Base-by-base conservation (phyloP, 1,140 invertebrate species). In the Centruroides sculpturatus region DNA sequence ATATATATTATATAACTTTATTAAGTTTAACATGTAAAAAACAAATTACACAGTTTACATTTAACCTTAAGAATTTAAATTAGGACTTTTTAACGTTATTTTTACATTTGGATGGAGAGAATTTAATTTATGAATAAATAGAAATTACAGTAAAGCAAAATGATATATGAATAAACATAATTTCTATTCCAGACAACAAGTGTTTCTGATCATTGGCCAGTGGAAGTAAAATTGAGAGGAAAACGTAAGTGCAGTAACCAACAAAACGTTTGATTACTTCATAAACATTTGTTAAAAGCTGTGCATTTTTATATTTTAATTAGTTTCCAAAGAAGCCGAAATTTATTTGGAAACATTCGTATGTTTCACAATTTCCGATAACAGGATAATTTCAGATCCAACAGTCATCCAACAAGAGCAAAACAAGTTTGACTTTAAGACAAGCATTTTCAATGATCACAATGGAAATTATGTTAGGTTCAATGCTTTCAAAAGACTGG, bases 131-230 rank as follows among this genome's bases (percentile, higher is more conserved):
- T 23, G 23, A 23, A 23, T 23, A 23, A 23, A 23, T 23, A 23
- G 2, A 23, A 23, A 23, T 23, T 2, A 23, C 2, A 23, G 23
- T 23, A 23, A 23, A 23, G 23, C 23, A 23, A 23, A 23, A 23
- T 23, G 2, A 23, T 23, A 23, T 23, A 23, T 23, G 23, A 23
- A 23, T 23, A 23, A 23, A 23, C 23, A 23, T 23, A 23, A 23
- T 23, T 2, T 23, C 23, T 23, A 23, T 23, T 23, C 23, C 35
- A 61, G 59, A 55, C 55, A n/a, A 36, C 52, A n/a, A 55, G 41
- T 53, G 55, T 61, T 2, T 61, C 59, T 35, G 59, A 61, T 23
- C 59, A 61, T 35, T 61, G 59, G 59, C 59, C 59, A 12, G 55
- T 61, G 3, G 59, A 61, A 61, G 59, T 61, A 46, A 57, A 52